Percentiles rank a stretch among this genome's conserved stretches.
Conservation (phyloP, 2,113 vertebrate genomes). For the Mustelus asterias region DNA sequence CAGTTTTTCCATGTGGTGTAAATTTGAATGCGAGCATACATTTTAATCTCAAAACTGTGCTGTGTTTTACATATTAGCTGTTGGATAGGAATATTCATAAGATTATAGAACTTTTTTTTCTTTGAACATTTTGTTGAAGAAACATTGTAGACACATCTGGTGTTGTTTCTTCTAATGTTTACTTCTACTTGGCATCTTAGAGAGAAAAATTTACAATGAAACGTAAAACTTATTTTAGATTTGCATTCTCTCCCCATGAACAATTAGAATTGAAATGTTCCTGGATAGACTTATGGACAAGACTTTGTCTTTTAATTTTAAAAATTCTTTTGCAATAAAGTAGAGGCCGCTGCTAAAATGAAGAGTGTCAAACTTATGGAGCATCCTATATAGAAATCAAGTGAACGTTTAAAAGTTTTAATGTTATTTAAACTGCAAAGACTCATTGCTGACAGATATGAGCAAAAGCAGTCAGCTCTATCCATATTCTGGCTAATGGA, state of each 20-base stretch:
- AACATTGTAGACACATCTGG: neutral
- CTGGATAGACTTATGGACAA: neutral
- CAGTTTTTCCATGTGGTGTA: neutral
- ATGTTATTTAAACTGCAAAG: conserved; percentile 3
- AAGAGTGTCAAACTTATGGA: neutral
- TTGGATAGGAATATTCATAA: neutral
- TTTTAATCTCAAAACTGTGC: neutral
- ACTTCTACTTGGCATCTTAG: neutral
- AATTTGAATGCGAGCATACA: too few species aligned
- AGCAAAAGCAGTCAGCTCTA: neutral
- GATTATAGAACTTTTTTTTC: neutral
- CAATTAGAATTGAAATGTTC: neutral
- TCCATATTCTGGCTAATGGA: neutral
- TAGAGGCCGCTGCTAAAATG: neutral
- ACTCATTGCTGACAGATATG: neutral
- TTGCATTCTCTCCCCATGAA: neutral
- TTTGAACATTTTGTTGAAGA: neutral
- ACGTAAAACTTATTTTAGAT: neutral
- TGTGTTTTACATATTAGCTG: neutral
- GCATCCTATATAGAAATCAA: neutral
- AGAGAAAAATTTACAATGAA: neutral
- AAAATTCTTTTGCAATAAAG: neutral
- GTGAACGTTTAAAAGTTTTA: conserved; percentile 1
- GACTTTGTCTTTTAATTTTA: too few species aligned
- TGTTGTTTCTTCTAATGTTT: neutral